Conservation (phyloP, 2,113 vertebrate genomes). For the Nothobranchius kuhntae region DNA sequence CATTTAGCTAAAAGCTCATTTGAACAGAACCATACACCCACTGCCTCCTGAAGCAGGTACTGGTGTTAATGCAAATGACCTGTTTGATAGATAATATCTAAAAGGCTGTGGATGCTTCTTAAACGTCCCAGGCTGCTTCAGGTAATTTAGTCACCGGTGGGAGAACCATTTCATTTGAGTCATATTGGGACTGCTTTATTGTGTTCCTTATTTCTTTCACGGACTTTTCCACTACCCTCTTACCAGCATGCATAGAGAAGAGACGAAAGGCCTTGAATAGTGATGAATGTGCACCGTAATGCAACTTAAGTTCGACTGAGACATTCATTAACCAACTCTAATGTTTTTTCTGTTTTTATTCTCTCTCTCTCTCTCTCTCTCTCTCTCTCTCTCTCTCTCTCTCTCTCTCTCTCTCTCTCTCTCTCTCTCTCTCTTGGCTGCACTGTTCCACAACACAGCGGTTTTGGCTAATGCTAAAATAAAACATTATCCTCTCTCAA, state of each 20-base stretch:
- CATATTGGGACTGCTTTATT: slow-evolving; percentile 35
- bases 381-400: slow-evolving; percentile 4
- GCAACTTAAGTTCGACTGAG: slow-evolving; percentile 45
- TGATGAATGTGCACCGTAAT: slow-evolving; percentile 46
- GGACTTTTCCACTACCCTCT: slow-evolving; percentile 2
- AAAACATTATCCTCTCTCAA: slow-evolving; percentile 55
- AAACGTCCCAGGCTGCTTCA: slow-evolving; percentile 41
- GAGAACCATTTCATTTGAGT: slow-evolving; percentile 50
- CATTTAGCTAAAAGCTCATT: slow-evolving; percentile 34
- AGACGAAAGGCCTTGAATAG: slow-evolving; percentile 49
- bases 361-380: not conserved
- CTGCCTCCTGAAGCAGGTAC: slow-evolving; percentile 20
- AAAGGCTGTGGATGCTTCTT: slow-evolving; percentile 32
- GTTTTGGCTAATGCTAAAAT: slow-evolving; percentile 51
- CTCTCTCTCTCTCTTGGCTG: slow-evolving; percentile 20
- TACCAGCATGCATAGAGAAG: slow-evolving; percentile 20
- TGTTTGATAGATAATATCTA: slow-evolving; percentile 43
- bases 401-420: slow-evolving; percentile 25
- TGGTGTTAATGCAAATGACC: slow-evolving; percentile 42
- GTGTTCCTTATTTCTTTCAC: slow-evolving; percentile 19
- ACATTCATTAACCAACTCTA: slow-evolving; percentile 54
- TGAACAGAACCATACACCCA: slow-evolving; percentile 26
- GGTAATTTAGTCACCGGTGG: slow-evolving; percentile 47
- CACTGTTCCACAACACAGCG: slow-evolving; percentile 34
- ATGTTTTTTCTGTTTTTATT: slow-evolving; percentile 5